Evolutionary conservation across 1,140 invertebrate species (phyloP), one percentile per base, ranked within the genome.

Genomic region (Dendroctonus ponderosae): DNA sequence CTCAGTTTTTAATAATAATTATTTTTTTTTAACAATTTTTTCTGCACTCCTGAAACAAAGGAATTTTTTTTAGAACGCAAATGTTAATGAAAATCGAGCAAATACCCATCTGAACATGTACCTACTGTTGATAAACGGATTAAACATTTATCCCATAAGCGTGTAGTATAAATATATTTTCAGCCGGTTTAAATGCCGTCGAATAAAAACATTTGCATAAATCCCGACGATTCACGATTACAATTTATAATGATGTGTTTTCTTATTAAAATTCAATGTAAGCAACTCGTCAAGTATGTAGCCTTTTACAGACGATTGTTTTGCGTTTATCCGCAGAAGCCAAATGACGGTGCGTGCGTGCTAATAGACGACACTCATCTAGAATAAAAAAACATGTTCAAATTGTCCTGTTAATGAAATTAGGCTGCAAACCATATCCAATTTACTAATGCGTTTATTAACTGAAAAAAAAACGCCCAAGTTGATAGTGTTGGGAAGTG

Each of bases 381-480:
- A 58, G 41, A 38, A 43, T 58, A 43, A 38, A 58, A 54, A 54
- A 54, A 6, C 7, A 37, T 54, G 38, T 54, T 15, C 5, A 58
- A 58, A 58, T 58, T 43, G 41, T 9, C 56, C 41, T 58, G 56
- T 58, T 58, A 43, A 58, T 38, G 56, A 58, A 58, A 58, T 58
- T 43, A 58, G 14, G 56, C 39, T 40, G 37, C 44, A 46, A 46
- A 46, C 6, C 11, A 54, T 43, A 44, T 43, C 44, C 40, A 40
- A 58, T 58, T 58, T n/a, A 58, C 7, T 58, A 43, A 40, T 7
- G 39, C 39, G 40, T 42, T 26, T 26, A 42, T 42, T 43, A 40
- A 58, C 39, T 38, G 8, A 58, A 42, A 9, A 9, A 58, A 58
- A 58, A 43, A 58, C 56, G 56, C 56, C 56, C 39, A 58, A 58